A percentile compares a stretch with the other conserved stretches of the same genome.
phyloP scores from a whole-genome alignment of 2,888 invertebrate genomes.

The Drosophila suboccidentalis region DNA sequence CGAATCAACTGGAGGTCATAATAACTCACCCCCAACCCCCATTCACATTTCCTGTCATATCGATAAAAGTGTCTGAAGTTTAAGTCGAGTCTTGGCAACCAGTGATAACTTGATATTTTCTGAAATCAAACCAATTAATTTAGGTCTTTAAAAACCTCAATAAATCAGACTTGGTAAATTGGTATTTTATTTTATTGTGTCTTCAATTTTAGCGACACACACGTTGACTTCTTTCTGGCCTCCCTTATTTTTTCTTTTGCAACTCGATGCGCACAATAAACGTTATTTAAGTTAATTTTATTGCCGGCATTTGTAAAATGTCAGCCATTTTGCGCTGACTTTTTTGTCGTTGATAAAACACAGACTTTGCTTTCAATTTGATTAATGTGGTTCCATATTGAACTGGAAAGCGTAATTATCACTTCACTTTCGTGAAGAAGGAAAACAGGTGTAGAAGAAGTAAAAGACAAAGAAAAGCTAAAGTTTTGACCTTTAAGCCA shows the following conservation, averaged over 20 bases:
- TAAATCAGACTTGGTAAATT: neutral
- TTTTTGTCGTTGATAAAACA: conserved; percentile 20
- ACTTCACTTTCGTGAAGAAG: neutral
- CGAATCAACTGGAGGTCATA: conserved; percentile 49
- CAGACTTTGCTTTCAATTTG: conserved; percentile 53
- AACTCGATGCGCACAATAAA: conserved; percentile 56
- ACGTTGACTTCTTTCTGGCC: neutral
- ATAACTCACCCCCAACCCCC: conserved; percentile 27
- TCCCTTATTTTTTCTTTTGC: conserved; percentile 12
- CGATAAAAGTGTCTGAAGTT: neutral
- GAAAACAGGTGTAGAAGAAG: neutral
- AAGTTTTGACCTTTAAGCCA: conserved; percentile 22
- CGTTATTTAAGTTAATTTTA: conserved; percentile 66
- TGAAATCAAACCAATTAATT: conserved; percentile 6
- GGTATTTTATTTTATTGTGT: neutral
- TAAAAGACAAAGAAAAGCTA: neutral
- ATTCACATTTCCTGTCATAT: conserved; percentile 22
- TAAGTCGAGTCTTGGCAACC: neutral
- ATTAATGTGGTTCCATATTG: conserved; percentile 12
- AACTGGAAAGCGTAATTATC: conserved; percentile 19
- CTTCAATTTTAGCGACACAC: neutral
- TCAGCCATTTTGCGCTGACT: conserved; percentile 36
- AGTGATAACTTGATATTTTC: conserved; percentile 3
- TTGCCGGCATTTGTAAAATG: conserved; percentile 64
- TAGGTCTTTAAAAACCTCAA: neutral